These are phyloP conservation scores for Pampusana beccarii DNA, from an alignment of 2,113 vertebrate species.

Conservation along the genomic window DNA sequence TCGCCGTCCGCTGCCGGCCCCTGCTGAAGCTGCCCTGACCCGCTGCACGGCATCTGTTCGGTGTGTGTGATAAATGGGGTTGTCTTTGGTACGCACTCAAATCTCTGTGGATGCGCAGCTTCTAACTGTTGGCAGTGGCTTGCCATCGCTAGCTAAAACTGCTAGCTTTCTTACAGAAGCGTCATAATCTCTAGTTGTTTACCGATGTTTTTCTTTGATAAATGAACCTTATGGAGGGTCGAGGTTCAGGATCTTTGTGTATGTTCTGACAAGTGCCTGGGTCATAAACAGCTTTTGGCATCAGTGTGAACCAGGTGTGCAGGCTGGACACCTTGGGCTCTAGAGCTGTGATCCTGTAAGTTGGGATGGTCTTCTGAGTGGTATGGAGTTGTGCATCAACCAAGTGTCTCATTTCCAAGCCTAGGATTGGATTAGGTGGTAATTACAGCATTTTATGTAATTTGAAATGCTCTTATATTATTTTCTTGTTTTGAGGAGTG, in stretches of 20 bases:
- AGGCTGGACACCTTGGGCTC: not conserved
- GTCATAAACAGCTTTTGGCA: not conserved
- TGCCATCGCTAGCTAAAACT: not conserved
- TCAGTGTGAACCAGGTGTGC: rapidly evolving
- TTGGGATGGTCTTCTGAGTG: not conserved
- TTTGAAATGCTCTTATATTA: rapidly evolving
- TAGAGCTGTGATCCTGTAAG: too few relatives aligned
- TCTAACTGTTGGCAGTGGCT: not conserved
- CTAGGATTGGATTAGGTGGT: not conserved
- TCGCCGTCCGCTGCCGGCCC: too few relatives aligned
- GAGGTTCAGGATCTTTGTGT: not conserved
- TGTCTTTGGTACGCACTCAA: rapidly evolving
- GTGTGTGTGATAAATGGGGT: rapidly evolving
- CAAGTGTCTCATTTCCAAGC: not conserved
- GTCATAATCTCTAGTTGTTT: not conserved
- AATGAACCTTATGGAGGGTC: not conserved
- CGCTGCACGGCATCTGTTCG: too few relatives aligned
- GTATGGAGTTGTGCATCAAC: not conserved
- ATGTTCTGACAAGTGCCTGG: not conserved
- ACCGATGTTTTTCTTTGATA: not conserved
- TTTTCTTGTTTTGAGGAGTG: not conserved
- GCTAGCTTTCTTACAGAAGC: too few relatives aligned
- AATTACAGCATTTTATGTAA: not conserved
- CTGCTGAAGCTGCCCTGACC: not conserved
- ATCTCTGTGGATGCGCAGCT: not conserved